Conservation (phyloP, 2,888 invertebrate genomes). For the Dorcus hopei region DNA sequence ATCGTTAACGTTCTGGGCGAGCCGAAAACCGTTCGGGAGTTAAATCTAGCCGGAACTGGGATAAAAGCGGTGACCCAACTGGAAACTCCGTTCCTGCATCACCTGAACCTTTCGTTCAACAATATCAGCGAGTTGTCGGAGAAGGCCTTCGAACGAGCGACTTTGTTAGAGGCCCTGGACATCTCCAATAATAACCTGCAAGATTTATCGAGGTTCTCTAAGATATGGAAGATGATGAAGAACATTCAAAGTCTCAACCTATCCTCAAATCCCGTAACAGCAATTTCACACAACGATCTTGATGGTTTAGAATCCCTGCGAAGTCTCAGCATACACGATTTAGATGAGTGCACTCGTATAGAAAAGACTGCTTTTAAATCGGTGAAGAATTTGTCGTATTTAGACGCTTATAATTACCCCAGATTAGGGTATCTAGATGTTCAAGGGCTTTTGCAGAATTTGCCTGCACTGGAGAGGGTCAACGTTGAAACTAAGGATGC, state of each 20-base stretch:
- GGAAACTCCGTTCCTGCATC: constrained; percentile 81
- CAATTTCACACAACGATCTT: constrained; percentile 75
- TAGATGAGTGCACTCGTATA: constrained; percentile 69
- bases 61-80: constrained; percentile 64
- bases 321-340: constrained; percentile 62
- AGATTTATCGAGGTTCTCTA: constrained; percentile 58
- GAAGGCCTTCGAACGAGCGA: constrained; percentile 72
- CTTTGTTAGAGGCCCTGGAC: constrained; percentile 74
- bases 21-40: constrained; percentile 79
- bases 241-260: constrained; percentile 73
- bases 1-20: constrained; percentile 76
- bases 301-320: constrained; percentile 65
- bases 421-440: constrained; percentile 80
- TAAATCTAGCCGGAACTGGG: constrained; percentile 79
- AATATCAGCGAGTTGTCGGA: constrained; percentile 64
- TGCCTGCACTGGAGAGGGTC: constrained; percentile 70
- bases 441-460: constrained; percentile 75
- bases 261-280: constrained; percentile 78
- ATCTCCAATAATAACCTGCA: constrained; percentile 70
- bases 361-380: constrained; percentile 79
- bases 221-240: constrained; percentile 67
- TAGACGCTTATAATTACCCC: constrained; percentile 74
- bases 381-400: constrained; percentile 64
- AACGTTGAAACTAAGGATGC: constrained; percentile 86
- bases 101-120: constrained; percentile 76